Percentiles rank a stretch among this genome's conserved stretches.
These are phyloP conservation scores for Tetranychus urticae DNA, from an alignment of 1,140 invertebrate species.

Conservation along the genomic window DNA sequence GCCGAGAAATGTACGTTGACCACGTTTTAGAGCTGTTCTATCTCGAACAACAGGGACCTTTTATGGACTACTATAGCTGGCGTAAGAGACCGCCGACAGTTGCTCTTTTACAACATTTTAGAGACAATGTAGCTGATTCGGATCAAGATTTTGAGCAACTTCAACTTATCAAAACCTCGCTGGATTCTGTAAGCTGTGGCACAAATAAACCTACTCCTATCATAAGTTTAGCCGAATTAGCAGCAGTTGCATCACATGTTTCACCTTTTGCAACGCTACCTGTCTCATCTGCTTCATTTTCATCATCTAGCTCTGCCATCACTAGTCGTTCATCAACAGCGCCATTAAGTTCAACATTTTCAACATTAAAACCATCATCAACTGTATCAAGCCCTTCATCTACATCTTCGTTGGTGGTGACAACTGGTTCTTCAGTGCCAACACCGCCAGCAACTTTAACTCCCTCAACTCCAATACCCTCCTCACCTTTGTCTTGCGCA, in stretches of 20 bases:
- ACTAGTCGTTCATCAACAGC: neutral
- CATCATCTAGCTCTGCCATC: neutral
- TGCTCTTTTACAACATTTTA: constrained; percentile 39
- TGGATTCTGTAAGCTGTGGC: neutral
- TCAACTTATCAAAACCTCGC: neutral
- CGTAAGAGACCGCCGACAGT: constrained; percentile 45
- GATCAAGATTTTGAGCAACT: constrained; percentile 30
- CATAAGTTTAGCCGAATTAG: neutral
- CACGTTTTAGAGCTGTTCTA: constrained; percentile 58
- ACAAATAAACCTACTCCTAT: neutral
- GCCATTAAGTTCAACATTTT: neutral
- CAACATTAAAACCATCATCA: neutral
- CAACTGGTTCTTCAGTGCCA: neutral
- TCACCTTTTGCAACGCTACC: neutral
- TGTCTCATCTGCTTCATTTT: neutral
- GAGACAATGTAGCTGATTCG: constrained; percentile 43
- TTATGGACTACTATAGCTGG: constrained; percentile 61
- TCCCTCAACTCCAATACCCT: neutral
- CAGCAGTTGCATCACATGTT: neutral
- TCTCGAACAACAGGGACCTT: constrained; percentile 54
- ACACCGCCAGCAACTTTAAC: neutral
- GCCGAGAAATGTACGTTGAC: constrained; percentile 38
- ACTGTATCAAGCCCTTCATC: neutral
- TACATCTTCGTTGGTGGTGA: neutral
- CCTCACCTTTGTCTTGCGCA: too few species aligned